phyloP scores from a whole-genome alignment of 2,113 vertebrate species.

The Tenrec ecaudatus region DNA sequence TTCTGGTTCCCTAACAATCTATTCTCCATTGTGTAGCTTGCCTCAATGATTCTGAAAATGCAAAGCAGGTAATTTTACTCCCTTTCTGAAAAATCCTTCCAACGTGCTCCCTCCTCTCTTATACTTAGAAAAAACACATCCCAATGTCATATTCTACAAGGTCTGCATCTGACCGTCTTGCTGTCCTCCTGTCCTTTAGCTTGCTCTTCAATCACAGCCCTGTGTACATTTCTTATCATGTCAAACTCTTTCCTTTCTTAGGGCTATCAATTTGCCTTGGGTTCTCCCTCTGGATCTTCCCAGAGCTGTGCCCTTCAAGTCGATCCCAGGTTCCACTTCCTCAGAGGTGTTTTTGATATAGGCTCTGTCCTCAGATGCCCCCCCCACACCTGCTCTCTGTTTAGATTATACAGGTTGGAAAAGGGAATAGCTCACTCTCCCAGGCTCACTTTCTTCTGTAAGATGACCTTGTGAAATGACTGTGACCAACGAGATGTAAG shows the following conservation, averaged over 20 bases:
- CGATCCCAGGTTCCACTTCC: too few species aligned
- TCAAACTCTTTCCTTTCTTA: not conserved
- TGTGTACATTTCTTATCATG: too few species aligned
- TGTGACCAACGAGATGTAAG: not conserved
- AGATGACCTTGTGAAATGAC: accelerated
- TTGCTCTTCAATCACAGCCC: too few species aligned
- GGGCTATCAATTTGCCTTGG: not conserved
- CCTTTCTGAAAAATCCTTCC: not conserved
- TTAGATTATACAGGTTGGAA: too few species aligned
- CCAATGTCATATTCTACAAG: not conserved
- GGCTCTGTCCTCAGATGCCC: not conserved
- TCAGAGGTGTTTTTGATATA: not conserved
- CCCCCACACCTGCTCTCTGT: not conserved
- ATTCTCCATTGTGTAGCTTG: too few species aligned
- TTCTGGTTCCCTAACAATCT: not conserved
- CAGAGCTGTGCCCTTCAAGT: not conserved
- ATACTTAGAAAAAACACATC: not conserved
- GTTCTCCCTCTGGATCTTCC: not conserved
- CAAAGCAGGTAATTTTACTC: too few species aligned
- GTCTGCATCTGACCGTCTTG: too few species aligned
- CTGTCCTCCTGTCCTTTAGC: too few species aligned
- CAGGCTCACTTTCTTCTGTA: not conserved
- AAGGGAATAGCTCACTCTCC: not conserved
- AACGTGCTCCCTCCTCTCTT: not conserved
- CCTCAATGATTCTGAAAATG: not conserved